A percentile compares a stretch with the other conserved stretches of the same genome.
phyloP scores from a whole-genome alignment of 1,140 invertebrate species.

The Hydropsyche tenuis region DNA sequence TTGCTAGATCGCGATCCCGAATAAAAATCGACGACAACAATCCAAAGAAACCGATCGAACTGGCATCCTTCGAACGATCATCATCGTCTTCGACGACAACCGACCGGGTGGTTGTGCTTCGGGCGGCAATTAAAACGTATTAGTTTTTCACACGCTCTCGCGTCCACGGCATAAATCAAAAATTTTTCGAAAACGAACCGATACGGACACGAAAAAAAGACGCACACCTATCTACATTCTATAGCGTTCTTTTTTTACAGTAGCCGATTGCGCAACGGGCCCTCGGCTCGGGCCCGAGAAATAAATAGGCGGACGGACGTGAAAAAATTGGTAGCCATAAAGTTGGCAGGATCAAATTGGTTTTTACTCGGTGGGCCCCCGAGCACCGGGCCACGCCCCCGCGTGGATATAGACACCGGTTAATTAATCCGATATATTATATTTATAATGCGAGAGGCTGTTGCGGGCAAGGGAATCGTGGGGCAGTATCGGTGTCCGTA shows the following conservation, averaged over 20 bases:
- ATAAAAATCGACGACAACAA: no score
- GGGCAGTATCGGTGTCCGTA: slow-evolving; percentile 48
- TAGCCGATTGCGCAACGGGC: slow-evolving; percentile 47
- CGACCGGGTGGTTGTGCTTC: slow-evolving; percentile 12
- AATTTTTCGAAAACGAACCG: slow-evolving; percentile 25
- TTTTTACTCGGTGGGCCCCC: slow-evolving; percentile 39
- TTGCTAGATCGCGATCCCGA: no score
- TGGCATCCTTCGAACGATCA: background rate
- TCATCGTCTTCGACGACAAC: background rate
- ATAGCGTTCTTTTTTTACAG: slow-evolving; percentile 42
- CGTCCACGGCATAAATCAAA: slow-evolving; percentile 46
- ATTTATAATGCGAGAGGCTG: slow-evolving; percentile 47
- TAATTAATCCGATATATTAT: slow-evolving; percentile 50
- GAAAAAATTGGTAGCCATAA: slow-evolving; percentile 50
- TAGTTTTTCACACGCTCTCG: slow-evolving; percentile 49
- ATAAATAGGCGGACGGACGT: slow-evolving; percentile 41
- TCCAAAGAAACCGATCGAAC: background rate
- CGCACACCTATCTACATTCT: background rate
- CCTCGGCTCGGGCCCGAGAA: slow-evolving; percentile 7
- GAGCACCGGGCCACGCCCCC: slow-evolving; percentile 30
- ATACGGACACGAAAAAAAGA: no score
- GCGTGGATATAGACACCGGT: slow-evolving; percentile 40
- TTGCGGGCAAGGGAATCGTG: slow-evolving; percentile 33
- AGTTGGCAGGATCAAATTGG: slow-evolving; percentile 48
- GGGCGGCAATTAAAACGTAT: slow-evolving; percentile 47